Conservation (phyloP, 2,797 vertebrate genomes). For the Myripristis murdjan region DNA sequence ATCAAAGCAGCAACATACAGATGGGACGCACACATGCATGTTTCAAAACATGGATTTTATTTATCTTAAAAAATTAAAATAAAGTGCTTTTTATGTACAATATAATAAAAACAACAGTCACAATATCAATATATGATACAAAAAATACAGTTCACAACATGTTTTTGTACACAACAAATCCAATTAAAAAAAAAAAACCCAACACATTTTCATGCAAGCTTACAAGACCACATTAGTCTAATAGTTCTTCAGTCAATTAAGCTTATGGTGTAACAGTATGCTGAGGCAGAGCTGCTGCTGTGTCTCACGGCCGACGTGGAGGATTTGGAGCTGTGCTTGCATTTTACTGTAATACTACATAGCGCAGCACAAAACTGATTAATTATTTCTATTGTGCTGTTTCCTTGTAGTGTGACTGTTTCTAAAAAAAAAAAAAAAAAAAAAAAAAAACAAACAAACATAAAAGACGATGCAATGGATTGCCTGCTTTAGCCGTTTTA, state of each 20-base stretch:
- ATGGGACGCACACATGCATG: conserved; percentile 14
- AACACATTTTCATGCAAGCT: conserved; percentile 75
- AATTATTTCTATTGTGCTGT: conserved; percentile 50
- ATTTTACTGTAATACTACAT: conserved; percentile 51
- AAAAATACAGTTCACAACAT: conserved; percentile 86
- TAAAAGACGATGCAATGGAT: conserved; percentile 44
- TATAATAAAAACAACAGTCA: conserved; percentile 88
- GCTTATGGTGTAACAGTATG: conserved; percentile 62
- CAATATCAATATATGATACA: conserved; percentile 84
- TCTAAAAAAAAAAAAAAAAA: conserved; percentile 46
- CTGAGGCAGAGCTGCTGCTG: conserved; percentile 59
- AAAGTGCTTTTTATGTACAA: conserved; percentile 89
- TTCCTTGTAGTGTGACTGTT: conserved; percentile 45
- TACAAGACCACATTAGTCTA: conserved; percentile 84
- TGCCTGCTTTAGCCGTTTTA: conserved; percentile 56
- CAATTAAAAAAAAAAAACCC: conserved; percentile 55
- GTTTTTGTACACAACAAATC: conserved; percentile 83
- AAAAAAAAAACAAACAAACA: conserved; percentile 46
- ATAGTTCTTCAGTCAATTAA: conserved; percentile 79
- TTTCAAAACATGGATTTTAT: conserved; percentile 83
- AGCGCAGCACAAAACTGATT: conserved; percentile 60
- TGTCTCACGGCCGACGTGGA: conserved; percentile 48
- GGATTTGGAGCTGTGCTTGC: conserved; percentile 61
- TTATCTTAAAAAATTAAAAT: conserved; percentile 87
- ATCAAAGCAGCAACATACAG: neutral